phyloP scores from a whole-genome alignment of 2,888 invertebrate genomes.

The Leucophenga maculata region DNA sequence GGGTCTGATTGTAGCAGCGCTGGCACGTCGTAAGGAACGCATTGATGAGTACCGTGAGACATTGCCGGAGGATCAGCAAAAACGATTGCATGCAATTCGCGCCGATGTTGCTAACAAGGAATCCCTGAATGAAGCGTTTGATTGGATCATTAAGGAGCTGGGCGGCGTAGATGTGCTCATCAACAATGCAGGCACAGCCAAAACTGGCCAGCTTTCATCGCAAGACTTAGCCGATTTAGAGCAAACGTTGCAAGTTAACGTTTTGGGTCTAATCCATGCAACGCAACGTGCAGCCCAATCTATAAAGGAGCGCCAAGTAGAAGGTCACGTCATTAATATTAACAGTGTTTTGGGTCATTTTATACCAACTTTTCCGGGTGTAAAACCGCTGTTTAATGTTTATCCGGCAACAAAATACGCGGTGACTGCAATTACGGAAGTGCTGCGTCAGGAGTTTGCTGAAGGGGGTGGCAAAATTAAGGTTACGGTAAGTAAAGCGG shows the following conservation, averaged over 20 bases:
- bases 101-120: constrained; percentile 75
- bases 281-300: constrained; percentile 72
- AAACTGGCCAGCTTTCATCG: constrained; percentile 39
- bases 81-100: constrained; percentile 34
- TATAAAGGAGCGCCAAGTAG: constrained; percentile 68
- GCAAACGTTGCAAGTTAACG: constrained; percentile 71
- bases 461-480: constrained; percentile 55
- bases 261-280: constrained; percentile 71
- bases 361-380: background rate
- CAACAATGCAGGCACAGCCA: constrained; percentile 75
- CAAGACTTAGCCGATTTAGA: constrained; percentile 38
- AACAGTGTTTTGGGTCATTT: constrained; percentile 27
- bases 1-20: constrained; percentile 75
- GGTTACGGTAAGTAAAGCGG: constrained; percentile 55
- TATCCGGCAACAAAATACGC: constrained; percentile 61
- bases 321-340: constrained; percentile 11
- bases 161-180: constrained; percentile 75
- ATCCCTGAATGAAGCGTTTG: constrained; percentile 74
- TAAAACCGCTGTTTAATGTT: constrained; percentile 42
- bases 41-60: constrained; percentile 64
- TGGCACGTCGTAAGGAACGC: constrained; percentile 73
- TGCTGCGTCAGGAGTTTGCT: constrained; percentile 58
- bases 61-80: constrained; percentile 53
- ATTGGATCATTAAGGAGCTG: constrained; percentile 71
- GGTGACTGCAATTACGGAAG: constrained; percentile 59